These are phyloP conservation scores for Thalassaphorura encarpata DNA, from an alignment of 1,140 invertebrate genomes.

Conservation along the genomic window DNA sequence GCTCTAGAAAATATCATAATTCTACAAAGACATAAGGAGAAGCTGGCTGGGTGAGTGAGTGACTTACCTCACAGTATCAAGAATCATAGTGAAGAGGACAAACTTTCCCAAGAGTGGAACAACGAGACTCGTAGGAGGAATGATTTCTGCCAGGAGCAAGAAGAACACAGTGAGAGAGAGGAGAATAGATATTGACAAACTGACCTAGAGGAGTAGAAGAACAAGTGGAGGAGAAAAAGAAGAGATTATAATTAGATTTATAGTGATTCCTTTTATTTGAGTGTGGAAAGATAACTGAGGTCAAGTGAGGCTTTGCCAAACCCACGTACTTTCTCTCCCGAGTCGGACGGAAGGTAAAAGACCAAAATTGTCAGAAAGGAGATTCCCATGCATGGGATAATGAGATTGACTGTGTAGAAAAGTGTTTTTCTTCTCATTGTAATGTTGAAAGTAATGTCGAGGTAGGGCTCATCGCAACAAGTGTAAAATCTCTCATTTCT, in stretches of 20 bases:
- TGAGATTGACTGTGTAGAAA: constrained; percentile 96
- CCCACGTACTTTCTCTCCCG: constrained; percentile 86
- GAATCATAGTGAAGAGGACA: constrained; percentile 98
- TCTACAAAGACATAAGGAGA: too few relatives aligned
- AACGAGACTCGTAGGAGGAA: constrained; percentile 95
- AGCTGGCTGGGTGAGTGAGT: background rate
- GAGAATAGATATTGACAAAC: constrained; percentile 95
- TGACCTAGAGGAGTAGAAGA: constrained; percentile 52
- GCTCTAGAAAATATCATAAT: too few relatives aligned
- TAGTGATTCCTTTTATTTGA: too few relatives aligned
- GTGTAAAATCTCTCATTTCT: constrained; percentile 92
- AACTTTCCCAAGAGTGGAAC: constrained; percentile 98
- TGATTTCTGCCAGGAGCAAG: constrained; percentile 93
- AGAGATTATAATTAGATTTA: background rate
- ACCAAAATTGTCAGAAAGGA: constrained; percentile 97
- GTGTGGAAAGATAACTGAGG: too few relatives aligned
- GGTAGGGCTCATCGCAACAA: constrained; percentile 89
- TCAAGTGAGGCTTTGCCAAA: too few relatives aligned
- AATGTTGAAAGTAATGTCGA: constrained; percentile 98
- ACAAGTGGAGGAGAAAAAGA: background rate
- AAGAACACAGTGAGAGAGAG: constrained; percentile 99
- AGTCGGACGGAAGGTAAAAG: constrained; percentile 97
- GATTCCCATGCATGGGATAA: constrained; percentile 94
- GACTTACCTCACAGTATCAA: constrained; percentile 85
- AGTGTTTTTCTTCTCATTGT: constrained; percentile 93